Evolutionary conservation across 1,140 invertebrate genomes (phyloP), one percentile per base, ranked within the genome.

Genomic region (Anastrepha obliqua): DNA sequence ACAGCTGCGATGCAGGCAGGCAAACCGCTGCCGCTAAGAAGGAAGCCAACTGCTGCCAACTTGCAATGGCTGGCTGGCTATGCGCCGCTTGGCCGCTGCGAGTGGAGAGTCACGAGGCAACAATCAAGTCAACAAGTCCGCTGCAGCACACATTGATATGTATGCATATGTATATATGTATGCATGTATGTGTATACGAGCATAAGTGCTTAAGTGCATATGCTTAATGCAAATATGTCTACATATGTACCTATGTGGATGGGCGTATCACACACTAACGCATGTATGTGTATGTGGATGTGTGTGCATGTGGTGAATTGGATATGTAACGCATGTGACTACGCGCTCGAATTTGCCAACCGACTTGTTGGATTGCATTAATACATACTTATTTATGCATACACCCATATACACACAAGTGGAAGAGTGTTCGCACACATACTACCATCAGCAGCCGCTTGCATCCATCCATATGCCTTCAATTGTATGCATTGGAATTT

Each of bases 341-440:
- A 29, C 29, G 29, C 29, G 29, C 29, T 29, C 29, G 29, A 29
- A 29, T 81, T 81, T 81, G 74, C 44, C 6, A 81, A 29, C 74
- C 74, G n/a, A 81, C 74, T 81, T 81, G 47, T 81, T 81, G 74
- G 47, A 81, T 81, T 51, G 47, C 47, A 55, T 81, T 81, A 81
- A 81, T 9, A 51, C 67, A 20, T 47, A 81, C 47, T 81, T 81
- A 51, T 81, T 20, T 55, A 20, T 51, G 55, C 2, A 81, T 0
- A 81, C n/a, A 6, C 47, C 51, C 17, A 81, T 9, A 81, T 17
- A 55, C 6, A 55, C 15, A n/a, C 17, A 47, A 3, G n/a, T 67
- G 29, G 29, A 29, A 29, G 29, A 29, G 29, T 29, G 29, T 29
- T 29, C 29, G n/a, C 7, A 62, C n/a, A 62, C 15, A 55, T 55